Conservation (phyloP, 1,140 invertebrate genomes). For the Schlechtendalia chinensis region DNA sequence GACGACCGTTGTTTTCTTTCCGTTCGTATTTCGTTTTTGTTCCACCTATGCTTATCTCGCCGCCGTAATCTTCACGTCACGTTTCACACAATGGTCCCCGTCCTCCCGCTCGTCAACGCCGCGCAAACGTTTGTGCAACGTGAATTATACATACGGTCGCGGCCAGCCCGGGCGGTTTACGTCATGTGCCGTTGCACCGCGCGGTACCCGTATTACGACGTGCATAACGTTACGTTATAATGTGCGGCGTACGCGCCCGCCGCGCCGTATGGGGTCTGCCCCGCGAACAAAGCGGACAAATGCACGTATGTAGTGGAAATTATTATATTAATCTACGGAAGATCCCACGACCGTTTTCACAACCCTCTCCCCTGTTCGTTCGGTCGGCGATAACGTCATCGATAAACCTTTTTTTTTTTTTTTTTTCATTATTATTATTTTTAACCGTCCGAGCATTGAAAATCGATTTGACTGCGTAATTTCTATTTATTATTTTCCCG, state of each 20-base stretch:
- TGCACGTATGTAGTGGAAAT: not conserved
- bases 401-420: not conserved
- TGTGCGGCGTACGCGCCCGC: not conserved
- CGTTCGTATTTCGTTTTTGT: not conserved
- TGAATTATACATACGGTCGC: not conserved
- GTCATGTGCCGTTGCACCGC: too few relatives aligned
- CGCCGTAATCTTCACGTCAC: slow-evolving; percentile 7
- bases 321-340: not conserved
- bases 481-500: too few relatives aligned
- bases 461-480: too few relatives aligned
- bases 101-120: too few relatives aligned
- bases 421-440: too few relatives aligned
- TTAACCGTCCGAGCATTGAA: not conserved
- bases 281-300: not conserved
- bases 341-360: slow-evolving; percentile 3
- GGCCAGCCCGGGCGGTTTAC: too few relatives aligned
- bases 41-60: slow-evolving; percentile 25
- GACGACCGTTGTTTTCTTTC: slow-evolving; percentile 3
- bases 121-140: too few relatives aligned
- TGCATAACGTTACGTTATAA: not conserved
- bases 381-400: not conserved
- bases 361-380: not conserved
- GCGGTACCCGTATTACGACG: too few relatives aligned
- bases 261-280: not conserved
- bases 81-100: slow-evolving; percentile 1